Conservation (phyloP, 2,113 vertebrate species). For the Pitta sordida region DNA sequence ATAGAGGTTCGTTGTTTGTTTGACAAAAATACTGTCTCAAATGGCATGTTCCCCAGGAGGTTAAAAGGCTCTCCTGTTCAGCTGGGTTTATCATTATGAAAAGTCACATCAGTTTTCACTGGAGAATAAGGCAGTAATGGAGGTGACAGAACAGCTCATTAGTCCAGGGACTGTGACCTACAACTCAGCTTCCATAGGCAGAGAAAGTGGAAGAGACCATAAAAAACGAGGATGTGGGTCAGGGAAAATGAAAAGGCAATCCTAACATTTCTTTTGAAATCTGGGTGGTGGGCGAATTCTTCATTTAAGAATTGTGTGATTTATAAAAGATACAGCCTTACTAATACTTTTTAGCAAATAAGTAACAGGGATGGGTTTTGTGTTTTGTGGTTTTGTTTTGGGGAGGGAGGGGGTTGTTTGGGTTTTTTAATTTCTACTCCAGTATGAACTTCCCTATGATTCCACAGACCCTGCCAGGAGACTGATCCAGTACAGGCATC, state of each 20-base stretch:
- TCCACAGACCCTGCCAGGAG: neutral
- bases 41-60: neutral
- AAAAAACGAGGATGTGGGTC: neutral
- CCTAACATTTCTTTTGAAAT: neutral
- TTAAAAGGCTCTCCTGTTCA: neutral
- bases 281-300: neutral
- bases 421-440: no score
- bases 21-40: neutral
- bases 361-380: neutral
- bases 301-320: neutral
- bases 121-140: neutral
- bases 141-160: neutral
- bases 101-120: neutral
- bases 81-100: neutral
- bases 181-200: neutral
- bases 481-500: neutral
- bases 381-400: neutral
- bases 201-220: neutral
- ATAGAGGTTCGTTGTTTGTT: neutral
- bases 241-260: neutral
- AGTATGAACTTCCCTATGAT: neutral
- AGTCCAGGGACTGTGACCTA: rapidly evolving
- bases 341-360: neutral
- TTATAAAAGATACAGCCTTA: neutral
- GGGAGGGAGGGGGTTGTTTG: no score